Evolutionary conservation across 1,140 invertebrate genomes (phyloP).

Genomic region (Cyclargus thomasi): DNA sequence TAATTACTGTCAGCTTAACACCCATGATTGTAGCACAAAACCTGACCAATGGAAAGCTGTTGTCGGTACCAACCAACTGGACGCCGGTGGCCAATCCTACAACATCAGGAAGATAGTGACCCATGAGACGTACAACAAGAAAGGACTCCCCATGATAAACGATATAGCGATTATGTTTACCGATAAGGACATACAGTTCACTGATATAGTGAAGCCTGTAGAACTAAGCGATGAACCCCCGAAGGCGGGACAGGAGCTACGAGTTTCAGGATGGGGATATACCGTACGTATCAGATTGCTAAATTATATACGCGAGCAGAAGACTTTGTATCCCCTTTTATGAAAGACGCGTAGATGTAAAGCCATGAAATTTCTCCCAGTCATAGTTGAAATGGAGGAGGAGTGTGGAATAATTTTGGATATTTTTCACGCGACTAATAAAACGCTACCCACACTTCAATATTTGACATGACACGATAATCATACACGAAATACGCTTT

Average conservation of each 20-base stretch:
- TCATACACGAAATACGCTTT: too few species aligned
- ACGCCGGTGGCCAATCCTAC: slow-evolving; percentile 49
- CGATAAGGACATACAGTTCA: slow-evolving; percentile 50
- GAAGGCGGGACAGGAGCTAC: slow-evolving; percentile 46
- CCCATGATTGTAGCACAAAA: too few species aligned
- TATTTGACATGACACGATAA: too few species aligned
- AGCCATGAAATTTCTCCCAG: too few species aligned
- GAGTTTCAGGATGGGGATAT: slow-evolving; percentile 66
- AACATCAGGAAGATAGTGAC: slow-evolving; percentile 51
- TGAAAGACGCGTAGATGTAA: too few species aligned
- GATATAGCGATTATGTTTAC: slow-evolving; percentile 67
- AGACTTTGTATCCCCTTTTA: too few species aligned
- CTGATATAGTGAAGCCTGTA: slow-evolving; percentile 58
- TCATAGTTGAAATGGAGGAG: too few species aligned
- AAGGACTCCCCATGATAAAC: slow-evolving; percentile 43
- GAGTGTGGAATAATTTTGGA: too few species aligned
- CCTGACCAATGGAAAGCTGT: slow-evolving; percentile 20
- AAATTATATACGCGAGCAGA: too few species aligned
- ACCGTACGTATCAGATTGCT: slow-evolving; percentile 48
- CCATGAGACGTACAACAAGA: slow-evolving; percentile 56
- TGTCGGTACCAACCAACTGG: slow-evolving; percentile 65
- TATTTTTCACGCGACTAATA: too few species aligned
- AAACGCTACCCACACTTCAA: too few species aligned
- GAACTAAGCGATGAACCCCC: slow-evolving; percentile 60
- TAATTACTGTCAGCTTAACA: too few species aligned